phyloP scores from a whole-genome alignment of 1,140 invertebrate genomes.

The Andricus grossulariae region DNA sequence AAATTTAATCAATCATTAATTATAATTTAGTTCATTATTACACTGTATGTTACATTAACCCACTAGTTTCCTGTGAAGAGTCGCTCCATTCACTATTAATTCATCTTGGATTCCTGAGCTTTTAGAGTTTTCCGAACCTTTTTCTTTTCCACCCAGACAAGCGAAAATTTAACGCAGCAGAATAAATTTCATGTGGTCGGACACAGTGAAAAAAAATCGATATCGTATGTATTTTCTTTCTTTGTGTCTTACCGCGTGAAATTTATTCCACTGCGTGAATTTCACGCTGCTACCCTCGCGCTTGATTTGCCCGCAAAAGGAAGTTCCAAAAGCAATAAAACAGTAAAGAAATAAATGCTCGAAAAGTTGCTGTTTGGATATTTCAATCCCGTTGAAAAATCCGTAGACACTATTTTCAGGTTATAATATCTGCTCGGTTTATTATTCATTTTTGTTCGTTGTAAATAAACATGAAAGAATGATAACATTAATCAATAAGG shows the following conservation, averaged over 20 bases:
- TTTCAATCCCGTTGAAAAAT: background rate
- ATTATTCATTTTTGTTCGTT: no score
- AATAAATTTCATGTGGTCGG: constrained; percentile 18
- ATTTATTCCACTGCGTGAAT: background rate
- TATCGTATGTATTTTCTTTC: background rate
- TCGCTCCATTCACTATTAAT: background rate
- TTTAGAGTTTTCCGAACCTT: background rate
- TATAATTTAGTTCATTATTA: background rate
- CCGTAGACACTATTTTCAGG: no score
- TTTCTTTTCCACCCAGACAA: background rate
- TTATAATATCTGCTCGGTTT: no score
- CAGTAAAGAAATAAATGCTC: background rate
- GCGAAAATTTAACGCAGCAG: constrained; percentile 22
- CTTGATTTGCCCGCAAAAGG: background rate
- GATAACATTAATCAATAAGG: no score
- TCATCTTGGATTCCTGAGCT: background rate
- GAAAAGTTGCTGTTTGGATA: background rate
- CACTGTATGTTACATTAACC: background rate
- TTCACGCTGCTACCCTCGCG: background rate
- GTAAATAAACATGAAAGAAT: no score
- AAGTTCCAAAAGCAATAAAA: constrained; percentile 4
- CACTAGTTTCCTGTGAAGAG: no score
- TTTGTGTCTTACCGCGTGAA: background rate
- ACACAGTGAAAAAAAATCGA: constrained; percentile 14
- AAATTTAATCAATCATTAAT: background rate